Evolutionary conservation across 2,797 vertebrate genomes (phyloP).

Genomic region (Tarsius wallacei): DNA sequence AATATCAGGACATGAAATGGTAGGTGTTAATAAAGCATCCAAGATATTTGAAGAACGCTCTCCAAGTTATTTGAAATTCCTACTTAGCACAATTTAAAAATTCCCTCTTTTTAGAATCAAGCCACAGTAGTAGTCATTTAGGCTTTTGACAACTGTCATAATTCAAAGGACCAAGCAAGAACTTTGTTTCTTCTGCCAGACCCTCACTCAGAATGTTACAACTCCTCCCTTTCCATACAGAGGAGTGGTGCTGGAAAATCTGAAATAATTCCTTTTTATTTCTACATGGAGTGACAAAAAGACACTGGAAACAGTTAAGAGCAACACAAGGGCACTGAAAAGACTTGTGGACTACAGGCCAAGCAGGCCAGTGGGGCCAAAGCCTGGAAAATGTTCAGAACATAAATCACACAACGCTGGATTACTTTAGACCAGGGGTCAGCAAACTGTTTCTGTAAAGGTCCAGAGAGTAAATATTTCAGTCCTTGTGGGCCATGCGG

Average conservation of each 20-base stretch:
- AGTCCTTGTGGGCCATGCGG: neutral
- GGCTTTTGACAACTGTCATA: slow-evolving; percentile 22
- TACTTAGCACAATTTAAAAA: slow-evolving; percentile 10
- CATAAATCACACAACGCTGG: neutral
- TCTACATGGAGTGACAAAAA: slow-evolving; percentile 23
- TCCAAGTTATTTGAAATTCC: slow-evolving; percentile 68
- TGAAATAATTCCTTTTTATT: slow-evolving; percentile 62
- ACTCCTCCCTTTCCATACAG: neutral
- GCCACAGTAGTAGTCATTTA: neutral
- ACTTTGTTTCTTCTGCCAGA: slow-evolving; percentile 23
- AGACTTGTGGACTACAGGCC: neutral
- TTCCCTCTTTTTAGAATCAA: slow-evolving; percentile 57
- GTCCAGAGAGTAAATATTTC: neutral
- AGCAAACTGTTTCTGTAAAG: neutral
- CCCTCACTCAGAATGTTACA: neutral
- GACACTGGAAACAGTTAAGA: slow-evolving; percentile 39
- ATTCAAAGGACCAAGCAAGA: neutral
- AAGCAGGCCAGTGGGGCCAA: slow-evolving; percentile 4
- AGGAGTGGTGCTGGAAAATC: neutral
- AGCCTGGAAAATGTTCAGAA: slow-evolving; percentile 51
- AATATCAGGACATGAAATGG: slow-evolving; percentile 51
- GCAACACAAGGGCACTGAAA: neutral
- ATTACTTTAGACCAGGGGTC: slow-evolving; percentile 17
- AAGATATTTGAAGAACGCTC: slow-evolving; percentile 32
- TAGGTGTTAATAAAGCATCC: slow-evolving; percentile 55